Conservation (phyloP, 35 echinoderm and acorn worm species). For the Lytechinus pictus region DNA sequence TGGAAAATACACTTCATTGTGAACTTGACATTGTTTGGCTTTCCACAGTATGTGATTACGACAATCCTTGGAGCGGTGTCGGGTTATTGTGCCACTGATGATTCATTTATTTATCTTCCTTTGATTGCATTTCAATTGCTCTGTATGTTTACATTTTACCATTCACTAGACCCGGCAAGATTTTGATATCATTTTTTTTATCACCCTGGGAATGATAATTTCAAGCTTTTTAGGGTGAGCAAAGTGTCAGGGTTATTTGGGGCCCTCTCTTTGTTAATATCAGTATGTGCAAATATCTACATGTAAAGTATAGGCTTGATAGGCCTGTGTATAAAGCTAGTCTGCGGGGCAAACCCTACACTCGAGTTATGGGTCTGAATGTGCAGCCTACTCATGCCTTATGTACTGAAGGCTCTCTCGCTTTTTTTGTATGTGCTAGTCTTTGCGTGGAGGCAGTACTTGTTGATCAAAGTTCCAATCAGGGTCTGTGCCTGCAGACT, state of each 20-base stretch:
- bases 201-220: neutral
- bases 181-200: neutral
- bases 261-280: neutral
- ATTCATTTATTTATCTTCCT: neutral
- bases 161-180: neutral
- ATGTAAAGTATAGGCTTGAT: neutral
- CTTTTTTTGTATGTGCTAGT: too few species aligned
- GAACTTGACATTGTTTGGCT: slow-evolving; percentile 10
- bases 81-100: neutral
- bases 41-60: neutral
- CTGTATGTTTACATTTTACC: neutral
- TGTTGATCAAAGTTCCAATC: too few species aligned
- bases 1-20: neutral
- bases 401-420: too few species aligned
- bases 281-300: neutral
- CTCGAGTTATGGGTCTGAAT: too few species aligned
- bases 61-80: neutral
- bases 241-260: neutral
- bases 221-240: neutral
- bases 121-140: neutral
- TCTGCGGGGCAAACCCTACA: too few species aligned
- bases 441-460: too few species aligned
- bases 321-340: too few species aligned
- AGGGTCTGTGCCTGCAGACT: too few species aligned
- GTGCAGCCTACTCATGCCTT: too few species aligned